A percentile compares a stretch with the other conserved stretches of the same genome.
These are phyloP conservation scores for Perca flavescens DNA, from an alignment of 2,113 vertebrate species.

Conservation along the genomic window DNA sequence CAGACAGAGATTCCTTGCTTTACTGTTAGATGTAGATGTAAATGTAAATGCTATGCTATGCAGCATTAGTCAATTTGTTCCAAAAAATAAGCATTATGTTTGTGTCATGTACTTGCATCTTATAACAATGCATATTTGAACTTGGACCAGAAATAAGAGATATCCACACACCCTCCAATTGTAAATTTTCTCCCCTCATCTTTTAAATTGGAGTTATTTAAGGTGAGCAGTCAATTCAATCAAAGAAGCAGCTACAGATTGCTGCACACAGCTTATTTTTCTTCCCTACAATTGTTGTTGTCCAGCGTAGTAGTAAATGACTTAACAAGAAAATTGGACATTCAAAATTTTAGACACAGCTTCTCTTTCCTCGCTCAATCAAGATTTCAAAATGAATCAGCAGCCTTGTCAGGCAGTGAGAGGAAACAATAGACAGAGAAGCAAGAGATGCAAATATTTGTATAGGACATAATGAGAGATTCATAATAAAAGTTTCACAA, in stretches of 20 bases:
- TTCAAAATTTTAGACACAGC: slow-evolving; percentile 12
- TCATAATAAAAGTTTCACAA: neutral
- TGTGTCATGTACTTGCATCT: neutral
- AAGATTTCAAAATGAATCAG: neutral
- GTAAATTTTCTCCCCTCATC: neutral
- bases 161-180: neutral
- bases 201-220: slow-evolving; percentile 25
- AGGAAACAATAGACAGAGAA: neutral
- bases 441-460: neutral
- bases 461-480: neutral
- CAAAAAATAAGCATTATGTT: neutral
- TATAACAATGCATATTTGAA: neutral
- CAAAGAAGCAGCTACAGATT: neutral
- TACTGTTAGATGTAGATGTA: neutral
- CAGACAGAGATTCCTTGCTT: no score
- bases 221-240: slow-evolving; percentile 12
- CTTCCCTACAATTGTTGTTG: neutral
- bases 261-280: slow-evolving; percentile 16
- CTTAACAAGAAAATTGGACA: slow-evolving; percentile 19
- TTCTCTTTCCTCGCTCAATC: neutral
- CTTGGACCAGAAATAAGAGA: neutral
- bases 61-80: neutral
- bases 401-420: neutral
- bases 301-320: slow-evolving; percentile 24
- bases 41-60: neutral